Percentiles rank a stretch among this genome's conserved stretches.
These are phyloP conservation scores for Aleiodes testaceus DNA, from an alignment of 2,888 invertebrate species.

Conservation along the genomic window DNA sequence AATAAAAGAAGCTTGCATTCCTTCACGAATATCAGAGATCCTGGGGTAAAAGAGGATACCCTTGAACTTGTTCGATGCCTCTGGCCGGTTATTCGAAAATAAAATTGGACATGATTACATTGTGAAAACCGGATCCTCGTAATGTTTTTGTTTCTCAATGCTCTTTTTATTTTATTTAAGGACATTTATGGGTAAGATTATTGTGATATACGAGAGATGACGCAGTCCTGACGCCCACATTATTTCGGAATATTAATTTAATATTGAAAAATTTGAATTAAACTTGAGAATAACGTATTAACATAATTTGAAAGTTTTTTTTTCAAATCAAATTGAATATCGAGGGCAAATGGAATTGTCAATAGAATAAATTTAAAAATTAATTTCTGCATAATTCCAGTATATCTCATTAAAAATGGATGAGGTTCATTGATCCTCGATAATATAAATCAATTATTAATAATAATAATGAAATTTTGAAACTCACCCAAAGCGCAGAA, in stretches of 20 bases:
- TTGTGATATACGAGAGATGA: background rate
- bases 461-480: background rate
- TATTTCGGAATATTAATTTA: background rate
- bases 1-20: conserved; percentile 7
- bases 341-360: too few relatives aligned
- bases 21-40: conserved; percentile 3
- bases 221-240: conserved; percentile 17
- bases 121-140: conserved; percentile 51
- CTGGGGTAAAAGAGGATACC: conserved; percentile 48
- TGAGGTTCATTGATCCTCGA: too few relatives aligned
- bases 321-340: too few relatives aligned
- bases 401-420: too few relatives aligned
- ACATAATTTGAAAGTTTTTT: too few relatives aligned
- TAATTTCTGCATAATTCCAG: too few relatives aligned
- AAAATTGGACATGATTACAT: conserved; percentile 42
- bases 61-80: conserved; percentile 54
- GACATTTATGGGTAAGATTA: conserved; percentile 7
- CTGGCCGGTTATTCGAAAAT: conserved; percentile 47
- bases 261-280: too few relatives aligned
- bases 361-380: too few relatives aligned
- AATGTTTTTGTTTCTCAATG: background rate
- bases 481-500: conserved; percentile 49
- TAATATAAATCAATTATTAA: background rate
- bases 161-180: background rate
- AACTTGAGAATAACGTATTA: background rate